Evolutionary conservation across 30 jellyfish, hydroid and myxozoan genomes (phyloP).

Genomic region (Aurelia aurita complex sp. Pacific): DNA sequence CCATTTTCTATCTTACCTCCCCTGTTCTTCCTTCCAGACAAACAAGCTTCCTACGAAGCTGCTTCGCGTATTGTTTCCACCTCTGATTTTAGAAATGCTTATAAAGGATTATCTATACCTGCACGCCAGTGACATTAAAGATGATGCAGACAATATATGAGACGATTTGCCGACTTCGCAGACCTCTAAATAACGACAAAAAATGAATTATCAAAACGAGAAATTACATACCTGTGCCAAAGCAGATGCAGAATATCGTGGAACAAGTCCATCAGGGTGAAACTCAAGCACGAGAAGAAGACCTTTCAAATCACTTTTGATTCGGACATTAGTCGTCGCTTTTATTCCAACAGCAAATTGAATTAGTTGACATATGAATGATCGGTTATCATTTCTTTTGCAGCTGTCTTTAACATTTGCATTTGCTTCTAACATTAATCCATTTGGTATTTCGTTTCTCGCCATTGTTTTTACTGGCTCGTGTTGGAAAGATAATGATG

Average conservation of each 20-base stretch:
- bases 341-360: conserved; percentile 63
- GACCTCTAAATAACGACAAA: no score
- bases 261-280: conserved; percentile 48
- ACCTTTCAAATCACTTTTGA: conserved; percentile 34
- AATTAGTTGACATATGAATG: conserved; percentile 53
- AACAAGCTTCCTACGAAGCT: no score
- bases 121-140: no score
- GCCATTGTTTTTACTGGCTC: conserved; percentile 54
- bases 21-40: no score
- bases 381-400: conserved; percentile 50
- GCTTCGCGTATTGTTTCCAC: no score
- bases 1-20: no score
- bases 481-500: conserved; percentile 26
- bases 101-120: no score
- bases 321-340: conserved; percentile 36
- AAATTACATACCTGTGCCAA: conserved; percentile 11
- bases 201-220: no score
- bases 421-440: conserved; percentile 44
- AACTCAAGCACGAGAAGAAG: conserved; percentile 25
- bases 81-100: no score
- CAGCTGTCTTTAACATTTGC: conserved; percentile 60
- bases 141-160: no score
- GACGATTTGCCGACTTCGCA: no score
- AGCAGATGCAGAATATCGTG: conserved; percentile 23
- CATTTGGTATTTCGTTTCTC: conserved; percentile 21